Evolutionary conservation across 2,797 vertebrate genomes (phyloP), one percentile per base, ranked within the genome.

Genomic region (Danio kyathit): DNA sequence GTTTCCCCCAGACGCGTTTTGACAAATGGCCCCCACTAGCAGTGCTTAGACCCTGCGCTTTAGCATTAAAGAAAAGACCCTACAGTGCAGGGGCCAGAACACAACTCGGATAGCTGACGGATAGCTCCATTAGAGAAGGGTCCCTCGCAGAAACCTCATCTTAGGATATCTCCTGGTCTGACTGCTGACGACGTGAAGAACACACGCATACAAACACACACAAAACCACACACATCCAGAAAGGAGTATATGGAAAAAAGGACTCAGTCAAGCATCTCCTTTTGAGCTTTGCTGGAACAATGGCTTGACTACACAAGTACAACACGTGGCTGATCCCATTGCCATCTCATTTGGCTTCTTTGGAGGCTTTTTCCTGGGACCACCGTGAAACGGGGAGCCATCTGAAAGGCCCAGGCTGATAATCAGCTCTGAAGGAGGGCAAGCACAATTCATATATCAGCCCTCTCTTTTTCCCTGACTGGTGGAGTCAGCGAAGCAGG

Each of bases 201-300:
- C 41, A 89, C 89, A 91, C 90, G 89, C 91, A 93, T 57, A 67
- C 74, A 74, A 54, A 73, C 73, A 67, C 61, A 54, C 73, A 76
- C 54, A 88, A 88, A 90, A 88, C 87, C 89, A 84, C 89, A 90
- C 88, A 91, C 90, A 90, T 84, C 92, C 93, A 93, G 90, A 88
- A 88, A 91, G 79, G 90, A 74, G 90, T 87, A 86, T 86, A 93
- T 90, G 93, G 94, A 95, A 97, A 95, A 94, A 97, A 95, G 93
- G 96, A 97, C 93, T 95, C 96, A 97, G 95, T 95, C 95, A 97
- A 96, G 96, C 97, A 96, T 97, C 95, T 95, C 94, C 95, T 96
- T 97, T 96, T 98, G 95, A 96, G 92, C 93, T 88, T 89, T 90
- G 89, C 91, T 89, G 91, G 96, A 96, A 98, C 97, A 99, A 99